A percentile compares a stretch with the other conserved stretches of the same genome.
Evolutionary conservation across 2,113 vertebrate species (phyloP).

Genomic region (Peromyscus leucopus): DNA sequence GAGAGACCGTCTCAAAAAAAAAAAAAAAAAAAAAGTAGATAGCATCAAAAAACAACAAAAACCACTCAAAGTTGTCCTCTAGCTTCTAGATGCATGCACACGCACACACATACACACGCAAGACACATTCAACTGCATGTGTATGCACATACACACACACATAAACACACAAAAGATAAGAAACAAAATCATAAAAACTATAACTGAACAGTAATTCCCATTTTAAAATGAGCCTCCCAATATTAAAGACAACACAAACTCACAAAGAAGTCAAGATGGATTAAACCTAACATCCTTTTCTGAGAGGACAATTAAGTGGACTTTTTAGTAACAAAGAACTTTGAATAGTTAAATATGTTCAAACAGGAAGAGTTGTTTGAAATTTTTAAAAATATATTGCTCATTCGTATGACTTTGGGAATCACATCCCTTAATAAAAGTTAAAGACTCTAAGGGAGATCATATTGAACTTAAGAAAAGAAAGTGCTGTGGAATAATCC

Average conservation of each 20-base stretch:
- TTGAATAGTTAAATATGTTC: not conserved
- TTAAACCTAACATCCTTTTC: not conserved
- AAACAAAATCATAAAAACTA: slow-evolving; percentile 31
- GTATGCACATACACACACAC: not conserved
- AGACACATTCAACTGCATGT: too few species aligned
- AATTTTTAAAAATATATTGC: not conserved
- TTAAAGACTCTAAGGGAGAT: not conserved
- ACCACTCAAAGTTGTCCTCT: not conserved
- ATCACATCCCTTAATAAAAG: not conserved
- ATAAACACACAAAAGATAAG: not conserved
- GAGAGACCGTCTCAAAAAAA: not conserved
- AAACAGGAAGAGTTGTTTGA: slow-evolving; percentile 38
- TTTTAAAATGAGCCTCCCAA: not conserved
- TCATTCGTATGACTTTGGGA: slow-evolving; percentile 25
- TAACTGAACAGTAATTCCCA: slow-evolving; percentile 14
- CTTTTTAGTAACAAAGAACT: not conserved
- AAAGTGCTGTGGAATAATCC: not conserved
- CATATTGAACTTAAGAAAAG: slow-evolving; percentile 11
- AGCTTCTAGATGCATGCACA: too few species aligned
- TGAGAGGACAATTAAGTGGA: not conserved
- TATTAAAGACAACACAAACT: slow-evolving; percentile 33
- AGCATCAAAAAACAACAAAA: not conserved
- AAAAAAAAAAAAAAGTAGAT: not conserved
- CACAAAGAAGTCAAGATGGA: not conserved
- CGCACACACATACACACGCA: not conserved